Base-by-base conservation (phyloP, 2,888 invertebrate genomes). In the Proisotoma minuta region DNA sequence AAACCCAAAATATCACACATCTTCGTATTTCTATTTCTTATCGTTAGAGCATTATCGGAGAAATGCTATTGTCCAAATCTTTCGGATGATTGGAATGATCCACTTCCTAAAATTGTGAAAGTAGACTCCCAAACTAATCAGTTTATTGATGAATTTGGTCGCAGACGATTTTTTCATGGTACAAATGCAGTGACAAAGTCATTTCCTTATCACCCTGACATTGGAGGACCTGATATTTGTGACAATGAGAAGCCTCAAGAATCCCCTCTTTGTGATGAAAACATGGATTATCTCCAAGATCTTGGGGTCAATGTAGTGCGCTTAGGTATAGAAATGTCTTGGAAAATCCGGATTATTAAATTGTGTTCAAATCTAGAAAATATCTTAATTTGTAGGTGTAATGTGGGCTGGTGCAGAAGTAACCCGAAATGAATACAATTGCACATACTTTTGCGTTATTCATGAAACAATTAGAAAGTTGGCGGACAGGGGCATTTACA, bases 331-430 rank as follows among this genome's bases (percentile, higher is more conserved):
- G 3, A 53, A 3, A 34, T 34, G n/a, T n/a, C n/a, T n/a, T n/a
- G n/a, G n/a, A n/a, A n/a, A n/a, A n/a, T n/a, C n/a, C n/a, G n/a
- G n/a, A n/a, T n/a, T n/a, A n/a, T n/a, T n/a, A n/a, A n/a, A n/a
- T n/a, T n/a, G n/a, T n/a, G n/a, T n/a, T n/a, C n/a, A n/a, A n/a
- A n/a, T n/a, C n/a, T n/a, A n/a, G n/a, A n/a, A n/a, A n/a, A n/a
- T n/a, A n/a, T n/a, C n/a, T n/a, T n/a, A 18, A n/a, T 10, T n/a
- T 5, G 5, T 18, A 47, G 47, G 47, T n/a, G 47, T 57, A 18
- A 57, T 57, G 57, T 57, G 57, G 57, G 23, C 39, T 18, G 57
- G 57, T 8, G 57, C 57, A 22, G 57, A 57, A 43, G 40, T 43
- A 12, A 26, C 23, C 3, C 5, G 57, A 20, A 15, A 22, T 4